phyloP scores from a whole-genome alignment of 2,888 invertebrate species.

The Troglohyphantes excavatus region DNA sequence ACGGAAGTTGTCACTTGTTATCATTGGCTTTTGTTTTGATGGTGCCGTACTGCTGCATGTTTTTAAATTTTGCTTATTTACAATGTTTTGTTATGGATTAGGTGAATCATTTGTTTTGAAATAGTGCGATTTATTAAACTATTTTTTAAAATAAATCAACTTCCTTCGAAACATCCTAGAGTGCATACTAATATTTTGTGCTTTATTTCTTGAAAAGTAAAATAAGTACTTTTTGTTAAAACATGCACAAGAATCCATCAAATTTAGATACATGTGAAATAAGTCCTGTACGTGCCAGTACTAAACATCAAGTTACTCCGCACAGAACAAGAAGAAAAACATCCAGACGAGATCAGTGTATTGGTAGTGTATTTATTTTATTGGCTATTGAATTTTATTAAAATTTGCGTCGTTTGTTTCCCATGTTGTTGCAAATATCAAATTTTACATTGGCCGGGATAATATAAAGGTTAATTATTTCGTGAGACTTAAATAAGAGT shows the following conservation, averaged over 20 bases:
- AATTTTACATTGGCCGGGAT: too few relatives aligned
- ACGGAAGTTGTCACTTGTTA: too few relatives aligned
- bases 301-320: constrained; percentile 40
- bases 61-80: background rate
- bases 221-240: background rate
- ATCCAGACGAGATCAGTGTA: constrained; percentile 41
- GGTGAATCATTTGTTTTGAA: background rate
- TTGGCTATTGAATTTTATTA: too few relatives aligned
- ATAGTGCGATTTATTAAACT: background rate
- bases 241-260: constrained; percentile 21
- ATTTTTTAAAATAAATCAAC: background rate
- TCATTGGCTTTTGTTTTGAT: too few relatives aligned
- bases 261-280: constrained; percentile 17
- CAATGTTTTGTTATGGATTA: background rate
- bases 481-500: too few relatives aligned
- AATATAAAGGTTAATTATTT: too few relatives aligned
- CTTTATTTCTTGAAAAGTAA: background rate
- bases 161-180: background rate
- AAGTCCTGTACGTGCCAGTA: constrained; percentile 36
- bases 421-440: too few relatives aligned
- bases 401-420: too few relatives aligned
- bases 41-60: too few relatives aligned
- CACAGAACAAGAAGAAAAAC: constrained; percentile 46
- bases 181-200: background rate
- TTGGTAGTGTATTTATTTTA: too few relatives aligned